Evolutionary conservation across 1,140 invertebrate species (phyloP).

Genomic region (Antheraea pernyi): DNA sequence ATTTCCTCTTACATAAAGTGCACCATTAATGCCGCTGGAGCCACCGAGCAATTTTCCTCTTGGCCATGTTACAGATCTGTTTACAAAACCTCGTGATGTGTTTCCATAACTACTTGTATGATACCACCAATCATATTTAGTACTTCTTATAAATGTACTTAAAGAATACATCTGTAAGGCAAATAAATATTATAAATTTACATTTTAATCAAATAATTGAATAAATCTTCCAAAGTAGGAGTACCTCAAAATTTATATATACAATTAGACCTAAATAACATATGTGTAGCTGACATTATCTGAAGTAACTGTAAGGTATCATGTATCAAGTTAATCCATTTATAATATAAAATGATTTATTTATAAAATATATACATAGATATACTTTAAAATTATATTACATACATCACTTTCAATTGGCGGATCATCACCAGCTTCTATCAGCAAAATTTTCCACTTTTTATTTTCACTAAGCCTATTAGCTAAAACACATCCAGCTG

Average conservation of each 20-base stretch:
- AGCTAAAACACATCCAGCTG: conserved; percentile 69
- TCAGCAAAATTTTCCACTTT: conserved; percentile 66
- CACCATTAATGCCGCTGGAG: conserved; percentile 86
- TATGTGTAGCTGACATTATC: no score
- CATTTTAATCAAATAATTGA: no score
- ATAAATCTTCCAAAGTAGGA: no score
- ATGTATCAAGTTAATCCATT: no score
- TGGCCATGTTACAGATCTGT: conserved; percentile 68
- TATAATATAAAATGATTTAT: no score
- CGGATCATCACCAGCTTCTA: conserved; percentile 79
- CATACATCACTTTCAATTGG: conserved; percentile 38
- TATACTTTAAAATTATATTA: neutral
- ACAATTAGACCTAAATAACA: no score
- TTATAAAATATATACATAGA: neutral
- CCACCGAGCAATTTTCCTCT: conserved; percentile 87
- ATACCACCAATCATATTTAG: conserved; percentile 10
- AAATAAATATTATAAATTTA: neutral
- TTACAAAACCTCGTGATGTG: conserved; percentile 8
- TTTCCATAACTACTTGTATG: conserved; percentile 7
- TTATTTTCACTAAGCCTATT: conserved; percentile 65
- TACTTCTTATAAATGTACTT: neutral
- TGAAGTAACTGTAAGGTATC: no score
- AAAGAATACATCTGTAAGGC: neutral
- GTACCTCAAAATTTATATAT: no score
- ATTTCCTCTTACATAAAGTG: conserved; percentile 86